Conservation (phyloP, 2,113 vertebrate species). For the Silurus asotus region DNA sequence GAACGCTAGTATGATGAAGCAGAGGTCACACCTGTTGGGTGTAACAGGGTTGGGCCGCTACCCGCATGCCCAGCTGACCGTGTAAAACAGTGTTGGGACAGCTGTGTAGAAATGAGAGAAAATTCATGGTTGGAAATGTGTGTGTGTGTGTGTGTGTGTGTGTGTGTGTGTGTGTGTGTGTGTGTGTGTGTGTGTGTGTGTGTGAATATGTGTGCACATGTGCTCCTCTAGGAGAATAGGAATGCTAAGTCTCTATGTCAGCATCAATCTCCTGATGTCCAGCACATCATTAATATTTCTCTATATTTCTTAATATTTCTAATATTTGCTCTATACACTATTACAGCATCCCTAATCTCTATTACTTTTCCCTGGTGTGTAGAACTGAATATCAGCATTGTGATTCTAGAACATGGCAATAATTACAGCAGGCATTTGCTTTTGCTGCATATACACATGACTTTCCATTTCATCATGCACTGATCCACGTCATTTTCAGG, state of each 20-base stretch:
- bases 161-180: conserved; percentile 1
- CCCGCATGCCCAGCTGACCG: conserved; percentile 31
- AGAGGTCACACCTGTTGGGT: conserved; percentile 56
- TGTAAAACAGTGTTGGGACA: conserved; percentile 64
- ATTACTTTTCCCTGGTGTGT: not conserved
- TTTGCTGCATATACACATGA: not conserved
- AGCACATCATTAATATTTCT: not conserved
- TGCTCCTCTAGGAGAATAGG: not conserved
- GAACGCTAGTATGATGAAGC: conserved; percentile 31
- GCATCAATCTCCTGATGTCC: not conserved
- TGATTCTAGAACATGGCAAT: not conserved
- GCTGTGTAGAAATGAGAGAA: conserved; percentile 50
- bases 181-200: not conserved
- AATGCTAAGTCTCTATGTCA: conserved; percentile 36
- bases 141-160: not conserved
- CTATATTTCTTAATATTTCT: no score
- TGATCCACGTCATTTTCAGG: not conserved
- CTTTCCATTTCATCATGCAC: not conserved
- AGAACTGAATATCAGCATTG: not conserved
- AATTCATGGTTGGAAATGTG: not conserved
- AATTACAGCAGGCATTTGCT: not conserved
- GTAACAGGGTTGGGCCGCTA: conserved; percentile 26
- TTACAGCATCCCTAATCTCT: not conserved
- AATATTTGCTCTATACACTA: not conserved
- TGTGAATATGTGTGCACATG: not conserved